Evolutionary conservation across 2,888 invertebrate genomes (phyloP).

Genomic region (Vesta saturnalis): DNA sequence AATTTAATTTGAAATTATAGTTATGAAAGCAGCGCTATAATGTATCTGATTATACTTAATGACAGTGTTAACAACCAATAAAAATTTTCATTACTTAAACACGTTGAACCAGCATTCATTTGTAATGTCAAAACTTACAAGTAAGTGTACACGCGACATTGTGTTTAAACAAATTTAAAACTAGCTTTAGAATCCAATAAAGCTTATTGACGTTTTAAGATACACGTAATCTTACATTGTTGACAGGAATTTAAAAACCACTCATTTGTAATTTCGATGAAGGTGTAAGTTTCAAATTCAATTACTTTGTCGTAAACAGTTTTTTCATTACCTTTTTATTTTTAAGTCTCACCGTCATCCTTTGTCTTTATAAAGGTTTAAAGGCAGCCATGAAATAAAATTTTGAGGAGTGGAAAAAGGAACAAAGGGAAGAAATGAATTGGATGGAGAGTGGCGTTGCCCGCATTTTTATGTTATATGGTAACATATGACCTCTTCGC

Average conservation of each 20-base stretch:
- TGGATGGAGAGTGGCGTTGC: conserved; percentile 22
- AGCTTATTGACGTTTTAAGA: no score
- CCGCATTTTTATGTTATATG: conserved; percentile 33
- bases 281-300: not conserved
- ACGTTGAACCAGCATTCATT: not conserved
- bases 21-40: not conserved
- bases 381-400: conserved; percentile 8
- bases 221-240: no score
- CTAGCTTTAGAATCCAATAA: no score
- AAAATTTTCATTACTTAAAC: not conserved
- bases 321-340: no score
- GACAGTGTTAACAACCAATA: not conserved
- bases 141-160: not conserved
- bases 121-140: not conserved
- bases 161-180: no score
- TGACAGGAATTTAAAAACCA: no score
- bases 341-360: no score
- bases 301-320: not conserved
- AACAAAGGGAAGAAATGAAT: conserved; percentile 17
- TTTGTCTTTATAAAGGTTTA: not conserved
- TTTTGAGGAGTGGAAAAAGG: not conserved
- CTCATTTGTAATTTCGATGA: no score
- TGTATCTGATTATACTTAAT: not conserved
- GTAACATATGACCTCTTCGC: conserved; percentile 33
- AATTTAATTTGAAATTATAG: no score